These are phyloP conservation scores for Okapia johnstoni DNA, from an alignment of 2,113 vertebrate genomes.

Conservation along the genomic window DNA sequence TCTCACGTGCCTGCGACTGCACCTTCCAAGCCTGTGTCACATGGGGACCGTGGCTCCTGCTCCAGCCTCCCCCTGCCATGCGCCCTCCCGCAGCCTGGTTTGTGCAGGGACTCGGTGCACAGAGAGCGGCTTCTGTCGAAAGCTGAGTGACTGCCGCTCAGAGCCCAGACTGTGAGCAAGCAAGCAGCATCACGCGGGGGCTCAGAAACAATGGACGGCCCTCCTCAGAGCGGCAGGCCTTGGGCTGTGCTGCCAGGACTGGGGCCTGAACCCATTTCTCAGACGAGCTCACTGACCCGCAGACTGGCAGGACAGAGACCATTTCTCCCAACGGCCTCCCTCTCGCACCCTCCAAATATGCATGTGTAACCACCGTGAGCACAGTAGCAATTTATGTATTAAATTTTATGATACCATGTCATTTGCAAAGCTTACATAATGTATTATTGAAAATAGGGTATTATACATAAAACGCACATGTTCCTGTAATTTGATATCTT, in stretches of 20 bases:
- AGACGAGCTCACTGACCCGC: not conserved
- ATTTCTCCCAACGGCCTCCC: fast-evolving
- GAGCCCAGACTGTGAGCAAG: not conserved
- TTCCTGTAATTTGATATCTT: fast-evolving
- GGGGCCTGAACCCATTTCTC: fast-evolving
- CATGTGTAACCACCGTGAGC: fast-evolving
- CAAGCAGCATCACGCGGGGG: fast-evolving
- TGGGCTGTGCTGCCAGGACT: fast-evolving
- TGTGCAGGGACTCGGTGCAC: not conserved
- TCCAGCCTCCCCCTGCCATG: fast-evolving
- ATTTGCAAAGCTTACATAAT: not conserved
- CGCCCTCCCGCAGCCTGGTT: not conserved
- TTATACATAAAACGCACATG: fast-evolving
- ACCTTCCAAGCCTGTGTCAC: not conserved
- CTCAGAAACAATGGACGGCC: fast-evolving
- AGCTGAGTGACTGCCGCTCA: too few relatives aligned
- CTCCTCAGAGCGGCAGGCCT: not conserved
- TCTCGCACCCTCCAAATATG: not conserved
- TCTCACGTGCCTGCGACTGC: fast-evolving
- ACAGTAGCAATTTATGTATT: not conserved
- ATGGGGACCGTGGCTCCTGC: fast-evolving
- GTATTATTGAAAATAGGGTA: fast-evolving
- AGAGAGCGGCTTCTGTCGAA: not conserved
- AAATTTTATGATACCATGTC: fast-evolving
- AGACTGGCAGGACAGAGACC: not conserved